Evolutionary conservation across 2,797 vertebrate species (phyloP), one percentile per base, ranked within the genome.

Genomic region (Euphonia xanthogaster): DNA sequence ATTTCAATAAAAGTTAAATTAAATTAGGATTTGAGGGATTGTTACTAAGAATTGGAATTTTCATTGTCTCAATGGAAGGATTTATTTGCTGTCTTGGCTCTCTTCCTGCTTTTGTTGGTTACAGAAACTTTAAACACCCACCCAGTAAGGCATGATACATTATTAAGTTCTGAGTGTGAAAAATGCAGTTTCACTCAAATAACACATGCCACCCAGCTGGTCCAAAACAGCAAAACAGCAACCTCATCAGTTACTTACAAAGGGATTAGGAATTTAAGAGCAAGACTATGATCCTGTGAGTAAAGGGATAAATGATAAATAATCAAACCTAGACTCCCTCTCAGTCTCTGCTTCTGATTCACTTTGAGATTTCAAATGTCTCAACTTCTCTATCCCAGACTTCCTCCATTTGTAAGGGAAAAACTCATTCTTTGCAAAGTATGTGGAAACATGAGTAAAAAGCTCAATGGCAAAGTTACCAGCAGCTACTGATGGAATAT

Each of bases 1-100:
- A 90, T 77, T 94, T 86, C 79, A 90, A 78, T 88, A 86, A 57
- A 76, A 93, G 9, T 39, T 65, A 81, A 74, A 93, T 94, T 94
- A 67, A 90, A 91, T 90, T 71, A 61, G 63, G 68, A 91, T 95
- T 94, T 93, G 16, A 54, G 6, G 8, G 33, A 62, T 4, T 65
- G 6, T 12, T 74, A 78, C 51, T 44, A 91, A 91, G 27, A 81
- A 86, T 12, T 31, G 14, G 47, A 88, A 78, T 86, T 74, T 88
- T 78, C 61, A 58, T 10, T 80, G n/a, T 54, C 68, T 88, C n/a
- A 2, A 15, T 30, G 23, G 68, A 75, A 88, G 65, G 28, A 78
- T 88, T 95, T 72, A 86, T 42, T 57, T 88, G 18, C 45, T 71
- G 30, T 77, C 65, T 93, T 88, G 57, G 18, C 57, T 86, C 7